phyloP scores from a whole-genome alignment of 2,888 invertebrate species.

The Heliconius charithonia region DNA sequence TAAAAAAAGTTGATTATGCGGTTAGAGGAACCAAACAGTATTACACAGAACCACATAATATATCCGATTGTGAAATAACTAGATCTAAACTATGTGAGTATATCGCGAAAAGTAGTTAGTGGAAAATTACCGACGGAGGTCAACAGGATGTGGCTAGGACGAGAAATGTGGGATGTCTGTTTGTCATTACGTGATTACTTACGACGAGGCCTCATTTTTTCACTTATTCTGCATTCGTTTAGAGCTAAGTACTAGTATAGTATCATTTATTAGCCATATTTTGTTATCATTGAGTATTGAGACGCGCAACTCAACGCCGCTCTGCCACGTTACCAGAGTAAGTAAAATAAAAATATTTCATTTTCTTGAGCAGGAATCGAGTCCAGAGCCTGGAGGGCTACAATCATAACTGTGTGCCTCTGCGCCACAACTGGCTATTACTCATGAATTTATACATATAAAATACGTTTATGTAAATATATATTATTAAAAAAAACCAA shows the following conservation, averaged over 20 bases:
- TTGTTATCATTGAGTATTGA: too few relatives aligned
- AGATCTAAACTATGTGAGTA: conserved; percentile 22
- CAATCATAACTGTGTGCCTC: too few relatives aligned
- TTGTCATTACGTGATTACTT: conserved; percentile 16
- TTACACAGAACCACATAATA: conserved; percentile 29
- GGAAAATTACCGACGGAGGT: conserved; percentile 33
- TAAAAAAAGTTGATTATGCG: conserved; percentile 19
- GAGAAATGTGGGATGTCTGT: conserved; percentile 22
- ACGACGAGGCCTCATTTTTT: neutral
- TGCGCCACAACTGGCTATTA: too few relatives aligned
- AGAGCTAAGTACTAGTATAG: neutral
- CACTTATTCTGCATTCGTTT: neutral
- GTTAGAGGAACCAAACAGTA: conserved; percentile 23
- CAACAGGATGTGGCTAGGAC: conserved; percentile 37
- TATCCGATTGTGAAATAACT: conserved; percentile 41
- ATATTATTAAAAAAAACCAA: neutral
- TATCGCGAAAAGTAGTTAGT: conserved; percentile 32
- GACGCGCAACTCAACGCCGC: too few relatives aligned
- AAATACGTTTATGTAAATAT: too few relatives aligned
- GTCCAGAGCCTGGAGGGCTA: too few relatives aligned
- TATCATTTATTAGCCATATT: neutral
- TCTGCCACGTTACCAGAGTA: too few relatives aligned
- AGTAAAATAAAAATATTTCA: too few relatives aligned
- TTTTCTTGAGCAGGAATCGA: too few relatives aligned
- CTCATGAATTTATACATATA: too few relatives aligned